Base-by-base conservation (phyloP, 2,797 vertebrate species). In the Neoniphon sammara region DNA sequence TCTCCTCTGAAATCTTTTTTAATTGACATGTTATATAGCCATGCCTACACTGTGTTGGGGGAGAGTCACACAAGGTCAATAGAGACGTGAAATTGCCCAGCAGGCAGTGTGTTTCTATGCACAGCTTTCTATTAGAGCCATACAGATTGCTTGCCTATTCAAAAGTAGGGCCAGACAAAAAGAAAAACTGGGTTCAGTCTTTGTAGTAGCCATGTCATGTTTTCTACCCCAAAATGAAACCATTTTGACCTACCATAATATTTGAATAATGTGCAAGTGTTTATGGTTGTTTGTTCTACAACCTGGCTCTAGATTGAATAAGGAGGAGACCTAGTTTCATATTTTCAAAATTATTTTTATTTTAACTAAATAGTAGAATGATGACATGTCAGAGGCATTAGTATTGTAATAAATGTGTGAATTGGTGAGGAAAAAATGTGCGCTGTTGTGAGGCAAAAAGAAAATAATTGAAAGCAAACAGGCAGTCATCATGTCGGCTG, bases 21-120 rank as follows among this genome's bases (percentile, higher is more conserved):
- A 87, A 84, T 80, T 85, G 73, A 85, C 77, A 73, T 78, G 72
- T 77, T 80, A 61, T 75, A 73, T 60, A 64, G 82, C 30, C n/a
- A 39, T n/a, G 7, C 73, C 80, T 61, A 42, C 3, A 7, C 44
- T 70, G 73, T 66, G 68, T 34, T 70, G 30, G 25, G 50, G 52
- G 14, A 77, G 42, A 14, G 56, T 60, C 52, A 71, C 60, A 67
- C 81, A 73, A 76, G 69, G 59, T 54, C 73, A 64, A 60, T 21
- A 67, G 27, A 77, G 67, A 58, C 59, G 58, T n/a, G 49, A 18
- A 78, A 57, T 31, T 70, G 18, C 66, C 68, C 58, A 21, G 72
- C 60, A 68, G 73, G 66, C 36, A 36, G 2, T 50, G 36, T 36
- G 15, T 54, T 23, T 14, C 7, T 49, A 44, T 49, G 42, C 30